Percentiles rank a stretch among this genome's conserved stretches.
Evolutionary conservation across 2,113 vertebrate genomes (phyloP).

Genomic region (Nematolebias whitei): DNA sequence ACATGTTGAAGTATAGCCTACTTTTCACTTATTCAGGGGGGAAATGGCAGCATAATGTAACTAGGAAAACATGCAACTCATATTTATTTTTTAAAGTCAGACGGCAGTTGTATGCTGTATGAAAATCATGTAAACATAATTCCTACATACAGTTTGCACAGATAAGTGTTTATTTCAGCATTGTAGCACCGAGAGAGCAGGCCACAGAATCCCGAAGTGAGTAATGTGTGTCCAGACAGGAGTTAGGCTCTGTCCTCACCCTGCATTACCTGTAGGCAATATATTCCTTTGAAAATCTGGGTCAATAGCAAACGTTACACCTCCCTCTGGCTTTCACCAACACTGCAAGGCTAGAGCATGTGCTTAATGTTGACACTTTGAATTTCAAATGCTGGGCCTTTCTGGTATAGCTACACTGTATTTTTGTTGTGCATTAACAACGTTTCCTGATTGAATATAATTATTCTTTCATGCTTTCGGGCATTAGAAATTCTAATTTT

Average conservation of each 20-base stretch:
- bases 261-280: constrained; percentile 62
- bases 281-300: constrained; percentile 70
- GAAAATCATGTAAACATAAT: constrained; percentile 1
- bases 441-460: constrained; percentile 41
- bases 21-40: constrained; percentile 3
- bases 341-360: constrained; percentile 55
- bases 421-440: constrained; percentile 29
- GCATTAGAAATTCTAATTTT: constrained; percentile 14
- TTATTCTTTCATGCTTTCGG: constrained; percentile 9
- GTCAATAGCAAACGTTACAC: constrained; percentile 71
- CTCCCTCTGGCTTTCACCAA: constrained; percentile 50
- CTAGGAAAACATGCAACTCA: constrained; percentile 5
- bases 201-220: constrained; percentile 27
- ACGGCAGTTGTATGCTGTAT: neutral
- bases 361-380: constrained; percentile 67
- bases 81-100: neutral
- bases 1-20: too few relatives aligned
- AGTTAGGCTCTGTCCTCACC: constrained; percentile 50
- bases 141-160: constrained; percentile 16
- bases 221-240: constrained; percentile 60
- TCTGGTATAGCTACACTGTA: too few relatives aligned
- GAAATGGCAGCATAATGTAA: neutral
- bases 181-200: constrained; percentile 16
- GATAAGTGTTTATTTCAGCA: constrained; percentile 18
- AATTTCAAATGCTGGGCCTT: constrained; percentile 63